These are phyloP conservation scores for Boleophthalmus pectinirostris DNA, from an alignment of 2,113 vertebrate species.

Conservation along the genomic window DNA sequence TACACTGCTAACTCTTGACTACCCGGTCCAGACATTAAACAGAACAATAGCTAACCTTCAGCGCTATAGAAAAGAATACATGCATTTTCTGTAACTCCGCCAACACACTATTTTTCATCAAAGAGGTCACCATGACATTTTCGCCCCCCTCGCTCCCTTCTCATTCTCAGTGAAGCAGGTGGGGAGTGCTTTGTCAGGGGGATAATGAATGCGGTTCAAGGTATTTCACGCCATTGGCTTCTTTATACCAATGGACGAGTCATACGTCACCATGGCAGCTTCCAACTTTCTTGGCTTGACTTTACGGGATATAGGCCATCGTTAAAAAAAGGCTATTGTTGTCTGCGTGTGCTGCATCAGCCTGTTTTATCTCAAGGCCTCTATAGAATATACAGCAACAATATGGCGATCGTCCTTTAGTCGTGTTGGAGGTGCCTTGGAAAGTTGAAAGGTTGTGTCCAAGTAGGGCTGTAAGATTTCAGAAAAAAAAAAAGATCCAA, in stretches of 20 bases:
- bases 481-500: too few relatives aligned
- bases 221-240: conserved; percentile 8
- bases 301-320: conserved; percentile 19
- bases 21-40: conserved; percentile 21
- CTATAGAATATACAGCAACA: background rate
- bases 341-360: background rate
- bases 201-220: conserved; percentile 44
- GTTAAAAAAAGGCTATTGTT: conserved; percentile 8
- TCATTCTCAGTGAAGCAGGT: conserved; percentile 25
- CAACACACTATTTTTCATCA: conserved; percentile 56
- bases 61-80: conserved; percentile 37
- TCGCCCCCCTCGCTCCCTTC: conserved; percentile 28
- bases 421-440: background rate
- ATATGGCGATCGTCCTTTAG: background rate
- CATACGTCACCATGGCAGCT: conserved; percentile 21
- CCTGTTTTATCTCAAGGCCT: background rate
- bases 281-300: conserved; percentile 3
- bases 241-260: conserved; percentile 21
- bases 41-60: conserved; percentile 51
- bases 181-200: conserved; percentile 24
- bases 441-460: background rate
- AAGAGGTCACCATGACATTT: conserved; percentile 64
- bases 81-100: conserved; percentile 31
- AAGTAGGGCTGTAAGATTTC: background rate
- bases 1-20: conserved; percentile 25